Evolutionary conservation across 2,797 vertebrate species (phyloP).

Genomic region (Neosalanx taihuensis): DNA sequence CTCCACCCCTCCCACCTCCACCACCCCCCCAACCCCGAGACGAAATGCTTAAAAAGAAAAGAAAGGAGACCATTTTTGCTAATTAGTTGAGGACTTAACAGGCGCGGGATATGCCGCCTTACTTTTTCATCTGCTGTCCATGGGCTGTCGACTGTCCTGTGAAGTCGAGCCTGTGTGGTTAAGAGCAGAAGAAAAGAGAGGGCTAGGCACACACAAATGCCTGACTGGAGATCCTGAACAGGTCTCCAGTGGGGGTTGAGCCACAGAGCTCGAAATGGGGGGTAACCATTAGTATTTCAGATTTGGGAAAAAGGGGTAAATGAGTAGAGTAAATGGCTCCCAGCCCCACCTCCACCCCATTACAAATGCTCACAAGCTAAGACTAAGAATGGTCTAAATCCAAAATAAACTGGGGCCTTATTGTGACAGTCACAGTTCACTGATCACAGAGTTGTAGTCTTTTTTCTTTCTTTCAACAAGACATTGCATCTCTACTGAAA

Average conservation of each 20-base stretch:
- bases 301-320: slow-evolving; percentile 69
- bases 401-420: slow-evolving; percentile 46
- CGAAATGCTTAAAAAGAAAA: slow-evolving; percentile 80
- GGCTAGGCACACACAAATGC: slow-evolving; percentile 68
- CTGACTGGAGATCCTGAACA: slow-evolving; percentile 75
- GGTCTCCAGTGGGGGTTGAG: slow-evolving; percentile 71
- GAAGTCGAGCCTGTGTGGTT: slow-evolving; percentile 77
- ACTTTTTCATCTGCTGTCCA: slow-evolving; percentile 81
- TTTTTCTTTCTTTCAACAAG: slow-evolving; percentile 13
- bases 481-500: slow-evolving; percentile 8
- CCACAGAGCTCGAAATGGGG: slow-evolving; percentile 63
- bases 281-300: slow-evolving; percentile 74
- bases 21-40: slow-evolving; percentile 71
- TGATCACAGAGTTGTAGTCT: slow-evolving; percentile 43
- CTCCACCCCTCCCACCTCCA: slow-evolving; percentile 61
- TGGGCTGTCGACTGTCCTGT: slow-evolving; percentile 75
- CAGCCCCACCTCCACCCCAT: slow-evolving; percentile 30
- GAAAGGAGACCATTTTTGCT: slow-evolving; percentile 92
- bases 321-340: slow-evolving; percentile 72
- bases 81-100: slow-evolving; percentile 94
- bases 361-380: slow-evolving; percentile 36
- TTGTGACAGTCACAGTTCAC: slow-evolving; percentile 43
- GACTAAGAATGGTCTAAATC: slow-evolving; percentile 35
- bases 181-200: slow-evolving; percentile 76
- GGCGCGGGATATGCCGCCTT: slow-evolving; percentile 81